Evolutionary conservation across 2,888 invertebrate genomes (phyloP).

Genomic region (Parnassius apollo): DNA sequence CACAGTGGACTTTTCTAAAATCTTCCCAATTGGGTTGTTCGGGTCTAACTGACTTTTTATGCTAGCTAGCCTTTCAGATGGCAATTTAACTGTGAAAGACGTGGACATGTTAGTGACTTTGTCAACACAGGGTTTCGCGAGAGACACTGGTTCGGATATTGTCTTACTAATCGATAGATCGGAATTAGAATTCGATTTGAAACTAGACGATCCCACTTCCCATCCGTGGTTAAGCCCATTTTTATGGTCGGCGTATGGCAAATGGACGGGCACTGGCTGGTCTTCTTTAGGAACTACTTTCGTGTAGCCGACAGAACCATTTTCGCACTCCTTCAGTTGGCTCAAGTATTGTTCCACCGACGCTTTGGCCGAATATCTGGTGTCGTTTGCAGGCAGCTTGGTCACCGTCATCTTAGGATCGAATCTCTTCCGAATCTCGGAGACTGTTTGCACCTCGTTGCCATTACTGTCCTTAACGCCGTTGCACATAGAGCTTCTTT

Average conservation of each 20-base stretch:
- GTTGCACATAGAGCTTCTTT: slow-evolving; percentile 63
- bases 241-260: slow-evolving; percentile 62
- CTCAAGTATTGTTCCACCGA: slow-evolving; percentile 66
- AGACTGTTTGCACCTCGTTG: slow-evolving; percentile 80
- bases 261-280: slow-evolving; percentile 70
- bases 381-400: slow-evolving; percentile 68
- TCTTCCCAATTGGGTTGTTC: slow-evolving; percentile 77
- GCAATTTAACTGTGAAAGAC: slow-evolving; percentile 61
- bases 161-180: slow-evolving; percentile 72
- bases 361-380: slow-evolving; percentile 53
- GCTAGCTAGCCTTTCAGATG: slow-evolving; percentile 67
- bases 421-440: slow-evolving; percentile 81
- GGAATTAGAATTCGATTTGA: slow-evolving; percentile 66
- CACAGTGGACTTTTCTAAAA: slow-evolving; percentile 75
- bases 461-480: slow-evolving; percentile 81
- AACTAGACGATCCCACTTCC: slow-evolving; percentile 58
- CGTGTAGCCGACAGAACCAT: slow-evolving; percentile 62
- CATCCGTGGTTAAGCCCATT: slow-evolving; percentile 58
- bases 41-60: slow-evolving; percentile 76
- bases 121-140: slow-evolving; percentile 59
- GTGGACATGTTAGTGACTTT: slow-evolving; percentile 59
- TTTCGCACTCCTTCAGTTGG: slow-evolving; percentile 69
- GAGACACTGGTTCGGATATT: slow-evolving; percentile 66
- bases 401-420: slow-evolving; percentile 77
- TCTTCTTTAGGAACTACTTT: slow-evolving; percentile 65